Percentiles rank a stretch among this genome's conserved stretches.
Conservation (phyloP, 2,113 vertebrate genomes). For the Oxyruncus cristatus region DNA sequence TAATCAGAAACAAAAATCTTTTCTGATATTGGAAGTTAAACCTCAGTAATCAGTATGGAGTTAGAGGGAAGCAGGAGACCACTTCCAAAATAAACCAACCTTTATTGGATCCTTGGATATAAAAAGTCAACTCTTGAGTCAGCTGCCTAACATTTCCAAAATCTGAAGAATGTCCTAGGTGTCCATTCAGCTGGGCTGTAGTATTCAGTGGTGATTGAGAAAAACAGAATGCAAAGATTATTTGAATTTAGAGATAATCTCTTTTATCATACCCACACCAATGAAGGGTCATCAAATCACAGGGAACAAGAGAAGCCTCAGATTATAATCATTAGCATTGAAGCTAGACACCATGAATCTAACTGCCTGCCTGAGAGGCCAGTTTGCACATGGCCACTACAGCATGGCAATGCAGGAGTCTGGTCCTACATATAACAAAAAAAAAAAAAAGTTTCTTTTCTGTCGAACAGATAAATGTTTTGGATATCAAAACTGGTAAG, state of each 20-base stretch:
- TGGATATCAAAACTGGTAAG: neutral
- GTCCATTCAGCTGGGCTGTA: neutral
- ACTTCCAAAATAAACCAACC: neutral
- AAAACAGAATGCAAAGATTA: neutral
- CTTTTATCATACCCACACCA: neutral
- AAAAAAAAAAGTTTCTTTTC: neutral
- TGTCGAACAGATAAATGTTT: neutral
- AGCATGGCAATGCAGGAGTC: neutral
- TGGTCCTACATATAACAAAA: neutral
- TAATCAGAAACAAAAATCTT: neutral
- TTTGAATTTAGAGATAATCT: neutral
- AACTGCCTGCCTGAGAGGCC: neutral
- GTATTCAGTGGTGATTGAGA: neutral
- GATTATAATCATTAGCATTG: neutral
- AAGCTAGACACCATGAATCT: neutral
- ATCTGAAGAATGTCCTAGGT: neutral
- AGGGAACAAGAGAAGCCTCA: neutral
- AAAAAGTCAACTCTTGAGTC: neutral
- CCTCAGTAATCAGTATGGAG: neutral
- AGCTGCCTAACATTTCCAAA: neutral
- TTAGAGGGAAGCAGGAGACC: neutral
- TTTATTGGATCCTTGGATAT: neutral
- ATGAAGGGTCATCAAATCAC: neutral
- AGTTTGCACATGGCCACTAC: neutral
- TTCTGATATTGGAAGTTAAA: neutral